Evolutionary conservation across 1,140 invertebrate genomes (phyloP), one percentile per base, ranked within the genome.

Genomic region (Drosophila melanogaster): DNA sequence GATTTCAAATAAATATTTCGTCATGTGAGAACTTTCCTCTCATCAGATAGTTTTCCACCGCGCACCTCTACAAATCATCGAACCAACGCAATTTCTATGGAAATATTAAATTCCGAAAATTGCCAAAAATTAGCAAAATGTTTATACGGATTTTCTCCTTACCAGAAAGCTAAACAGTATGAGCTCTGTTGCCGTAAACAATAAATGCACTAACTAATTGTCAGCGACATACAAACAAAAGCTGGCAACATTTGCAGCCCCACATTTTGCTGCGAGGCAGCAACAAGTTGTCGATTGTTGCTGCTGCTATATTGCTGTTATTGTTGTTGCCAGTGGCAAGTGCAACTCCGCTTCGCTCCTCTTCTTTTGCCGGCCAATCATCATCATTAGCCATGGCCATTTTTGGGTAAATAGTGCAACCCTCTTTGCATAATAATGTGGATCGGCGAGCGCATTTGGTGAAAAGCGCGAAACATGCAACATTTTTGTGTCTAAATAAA

Each of bases 331-430:
- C 72, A 47, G 60, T 80, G 56, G 51, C 81, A 77, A 77, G 73
- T 74, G 77, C 72, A 60, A 77, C 50, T 41, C 49, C 26, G 43
- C 56, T 19, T 19, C 46, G 44, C 22, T 58, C 64, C 53, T 50
- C 64, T 53, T 35, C 49, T 65, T 49, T 43, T 53, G 60, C 51
- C 33, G 71, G 78, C 72, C 84, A 89, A 89, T 89, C 84, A 89
- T 89, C 84, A 89, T 89, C 84, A 89, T 89, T 89, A 89, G 84
- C 80, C 69, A 80, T 77, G 80, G 85, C 84, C 84, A 84, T 89
- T 89, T 89, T 89, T 89, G 84, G 84, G 84, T 89, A 89, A 89
- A 90, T 89, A 89, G 84, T 89, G 84, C 84, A 89, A 90, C 85
- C 84, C 84, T 89, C 84, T 89, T 89, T 89, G 84, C 85, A 89